Evolutionary conservation across 2,888 invertebrate genomes (phyloP).

Genomic region (Lochmaea capreae): DNA sequence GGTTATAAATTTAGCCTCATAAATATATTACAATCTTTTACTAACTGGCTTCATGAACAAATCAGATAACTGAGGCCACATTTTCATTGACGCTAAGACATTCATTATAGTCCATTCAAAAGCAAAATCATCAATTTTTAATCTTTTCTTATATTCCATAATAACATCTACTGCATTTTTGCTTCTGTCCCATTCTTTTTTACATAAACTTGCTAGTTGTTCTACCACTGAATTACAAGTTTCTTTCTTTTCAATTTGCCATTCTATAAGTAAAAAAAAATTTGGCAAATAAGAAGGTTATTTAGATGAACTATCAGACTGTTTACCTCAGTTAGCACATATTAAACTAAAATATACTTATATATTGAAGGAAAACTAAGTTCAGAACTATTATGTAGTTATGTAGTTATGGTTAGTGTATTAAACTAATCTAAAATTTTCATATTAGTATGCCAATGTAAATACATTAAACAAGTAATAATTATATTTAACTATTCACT

Average conservation of each 20-base stretch:
- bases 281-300: background rate
- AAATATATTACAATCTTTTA: conserved; percentile 19
- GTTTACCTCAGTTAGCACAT: too few species aligned
- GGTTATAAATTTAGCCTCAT: background rate
- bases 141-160: conserved; percentile 55
- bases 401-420: too few species aligned
- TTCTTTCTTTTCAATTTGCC: conserved; percentile 56
- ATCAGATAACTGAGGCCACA: conserved; percentile 57
- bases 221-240: conserved; percentile 54
- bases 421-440: too few species aligned
- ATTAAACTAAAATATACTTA: too few species aligned
- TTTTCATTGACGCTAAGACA: conserved; percentile 54
- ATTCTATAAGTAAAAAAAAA: conserved; percentile 50
- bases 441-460: too few species aligned
- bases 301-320: too few species aligned
- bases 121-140: conserved; percentile 60
- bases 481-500: conserved; percentile 26
- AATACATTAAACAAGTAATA: too few species aligned
- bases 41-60: conserved; percentile 58
- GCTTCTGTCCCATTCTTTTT: conserved; percentile 51
- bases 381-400: too few species aligned
- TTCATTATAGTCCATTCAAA: conserved; percentile 62
- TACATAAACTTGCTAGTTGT: conserved; percentile 56
- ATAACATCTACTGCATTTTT: conserved; percentile 51
- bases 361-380: too few species aligned